Evolutionary conservation across 2,113 vertebrate genomes (phyloP), one percentile per base, ranked within the genome.

Genomic region (Cryptomyrus ogoouensis): DNA sequence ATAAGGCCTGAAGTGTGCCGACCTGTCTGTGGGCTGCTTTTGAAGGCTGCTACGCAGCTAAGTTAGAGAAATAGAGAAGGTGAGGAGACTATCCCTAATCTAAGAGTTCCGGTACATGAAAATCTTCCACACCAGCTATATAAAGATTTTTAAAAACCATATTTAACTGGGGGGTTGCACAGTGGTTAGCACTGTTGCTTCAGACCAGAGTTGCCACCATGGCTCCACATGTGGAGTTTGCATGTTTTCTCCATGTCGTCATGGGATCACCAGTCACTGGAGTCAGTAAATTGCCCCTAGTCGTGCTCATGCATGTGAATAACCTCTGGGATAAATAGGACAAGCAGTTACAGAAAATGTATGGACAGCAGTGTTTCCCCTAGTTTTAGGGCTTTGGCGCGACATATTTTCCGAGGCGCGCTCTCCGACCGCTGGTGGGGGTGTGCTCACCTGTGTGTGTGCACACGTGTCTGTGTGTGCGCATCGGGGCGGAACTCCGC

Each of bases 1-100:
- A 96, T 94, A 94, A 93, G 90, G 90, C 89, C 90, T 90, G 94
- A 94, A 94, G 93, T 93, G 91, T 89, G 50, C 56, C 47, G 89
- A 88, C 90, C 77, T 27, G 84, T 89, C 86, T 89, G 89, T 91
- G 35, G 42, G 8, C 87, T 42, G 87, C 31, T 31, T 31, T 42
- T 21, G 21, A 58, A 44, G 31, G 53, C 17, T 17, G 35, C 5
- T 5, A 31, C 0, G 35, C 53, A 24, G 12, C 39, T 15, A 44
- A 88, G 44, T 12, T 39, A 5, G 31, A 39, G 70, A 31, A 39
- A 77, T 0, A 31, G 66, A 3, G n/a, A 35, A 44, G 19, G 19
- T 44, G 77, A 24, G 27, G 39, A 80, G 27, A 74, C 66, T 35
- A 31, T 24, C 42, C 15, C 80, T 44, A 46, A 83, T 46, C 35